Evolutionary conservation across 1,140 invertebrate genomes (phyloP).

Genomic region (Aphaenogaster floridana): DNA sequence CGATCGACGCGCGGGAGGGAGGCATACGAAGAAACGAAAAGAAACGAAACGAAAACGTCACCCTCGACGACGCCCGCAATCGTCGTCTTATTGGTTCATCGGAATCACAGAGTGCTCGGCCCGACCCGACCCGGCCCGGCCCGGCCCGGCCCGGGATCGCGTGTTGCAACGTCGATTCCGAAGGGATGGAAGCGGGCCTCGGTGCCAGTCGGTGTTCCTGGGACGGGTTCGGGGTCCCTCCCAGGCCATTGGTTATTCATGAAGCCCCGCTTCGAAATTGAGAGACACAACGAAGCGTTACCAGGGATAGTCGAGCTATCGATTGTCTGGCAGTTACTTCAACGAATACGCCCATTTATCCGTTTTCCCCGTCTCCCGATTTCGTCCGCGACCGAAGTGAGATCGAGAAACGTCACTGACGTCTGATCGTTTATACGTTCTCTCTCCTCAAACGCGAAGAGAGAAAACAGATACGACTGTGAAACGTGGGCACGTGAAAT

Average conservation of each 20-base stretch:
- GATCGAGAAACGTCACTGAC: conserved; percentile 59
- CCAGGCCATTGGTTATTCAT: conserved; percentile 84
- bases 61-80: conserved; percentile 59
- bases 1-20: neutral
- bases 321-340: conserved; percentile 85
- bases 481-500: neutral
- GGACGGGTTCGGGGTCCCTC: conserved; percentile 80
- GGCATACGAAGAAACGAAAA: conserved; percentile 28
- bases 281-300: conserved; percentile 84
- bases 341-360: conserved; percentile 81
- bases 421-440: conserved; percentile 31
- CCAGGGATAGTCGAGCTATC: conserved; percentile 80
- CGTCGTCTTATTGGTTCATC: conserved; percentile 72
- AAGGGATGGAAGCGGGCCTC: conserved; percentile 74
- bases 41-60: conserved; percentile 56
- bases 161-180: conserved; percentile 76
- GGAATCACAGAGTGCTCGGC: conserved; percentile 62
- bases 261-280: conserved; percentile 83
- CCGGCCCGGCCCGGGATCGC: conserved; percentile 65
- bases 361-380: conserved; percentile 56
- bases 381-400: conserved; percentile 21
- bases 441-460: neutral
- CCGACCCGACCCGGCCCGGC: conserved; percentile 30
- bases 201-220: conserved; percentile 84
- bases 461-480: neutral